Evolutionary conservation across 2,888 invertebrate genomes (phyloP).

Genomic region (Erebia aethiops): DNA sequence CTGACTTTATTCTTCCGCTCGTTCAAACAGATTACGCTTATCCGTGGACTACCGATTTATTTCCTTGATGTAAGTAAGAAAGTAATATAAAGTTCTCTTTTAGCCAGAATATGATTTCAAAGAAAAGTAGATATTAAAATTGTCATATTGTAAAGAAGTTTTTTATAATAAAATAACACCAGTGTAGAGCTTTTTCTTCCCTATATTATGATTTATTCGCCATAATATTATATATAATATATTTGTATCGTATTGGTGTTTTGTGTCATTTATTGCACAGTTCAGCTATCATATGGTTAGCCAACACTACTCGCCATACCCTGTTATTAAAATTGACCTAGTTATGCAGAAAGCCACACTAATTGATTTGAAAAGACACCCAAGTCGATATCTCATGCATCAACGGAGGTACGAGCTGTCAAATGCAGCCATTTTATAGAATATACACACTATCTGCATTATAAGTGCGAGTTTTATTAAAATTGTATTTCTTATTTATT

Average conservation of each 20-base stretch:
- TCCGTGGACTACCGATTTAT: background rate
- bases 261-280: conserved; percentile 11
- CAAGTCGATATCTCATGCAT: background rate
- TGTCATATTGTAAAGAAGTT: background rate
- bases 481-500: too few species aligned
- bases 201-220: conserved; percentile 21
- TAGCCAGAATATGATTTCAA: background rate
- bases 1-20: background rate
- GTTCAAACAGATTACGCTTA: background rate
- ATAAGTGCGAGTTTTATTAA: too few species aligned
- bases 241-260: conserved; percentile 19
- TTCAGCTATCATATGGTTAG: conserved; percentile 1
- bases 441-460: too few species aligned
- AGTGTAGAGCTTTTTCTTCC: conserved; percentile 12
- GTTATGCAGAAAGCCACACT: too few species aligned
- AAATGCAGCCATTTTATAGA: too few species aligned
- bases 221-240: conserved; percentile 23
- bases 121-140: background rate
- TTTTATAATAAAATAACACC: conserved; percentile 10
- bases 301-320: background rate
- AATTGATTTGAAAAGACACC: background rate
- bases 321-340: background rate
- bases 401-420: too few species aligned
- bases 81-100: background rate
- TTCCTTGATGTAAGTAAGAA: background rate